These are phyloP conservation scores for Pinna nobilis DNA, from an alignment of 1,140 invertebrate genomes.

Conservation along the genomic window DNA sequence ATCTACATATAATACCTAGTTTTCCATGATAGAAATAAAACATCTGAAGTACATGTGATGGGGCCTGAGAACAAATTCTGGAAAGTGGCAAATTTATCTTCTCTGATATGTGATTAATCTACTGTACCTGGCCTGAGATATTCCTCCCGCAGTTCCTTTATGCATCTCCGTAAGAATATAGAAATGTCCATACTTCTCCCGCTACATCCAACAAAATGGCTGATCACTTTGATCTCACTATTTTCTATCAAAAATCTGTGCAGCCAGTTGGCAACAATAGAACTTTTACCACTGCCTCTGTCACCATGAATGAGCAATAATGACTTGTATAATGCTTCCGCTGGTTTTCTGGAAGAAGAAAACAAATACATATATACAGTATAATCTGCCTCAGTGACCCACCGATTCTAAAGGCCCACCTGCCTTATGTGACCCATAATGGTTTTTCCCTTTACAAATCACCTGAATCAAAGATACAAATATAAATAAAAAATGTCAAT, in stretches of 20 bases:
- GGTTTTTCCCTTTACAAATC: too few relatives aligned
- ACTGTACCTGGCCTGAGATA: slow-evolving; percentile 51
- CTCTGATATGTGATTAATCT: neutral
- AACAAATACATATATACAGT: neutral
- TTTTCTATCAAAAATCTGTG: slow-evolving; percentile 51
- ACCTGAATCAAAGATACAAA: too few relatives aligned
- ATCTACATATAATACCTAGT: too few relatives aligned
- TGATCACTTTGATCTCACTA: slow-evolving; percentile 59
- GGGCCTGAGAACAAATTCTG: too few relatives aligned
- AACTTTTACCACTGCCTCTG: slow-evolving; percentile 68
- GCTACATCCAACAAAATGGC: slow-evolving; percentile 64
- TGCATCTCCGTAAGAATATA: slow-evolving; percentile 57
- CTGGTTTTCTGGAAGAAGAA: slow-evolving; percentile 35
- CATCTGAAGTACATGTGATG: too few relatives aligned
- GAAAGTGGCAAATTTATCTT: neutral
- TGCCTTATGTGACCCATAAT: too few relatives aligned
- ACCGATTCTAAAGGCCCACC: too few relatives aligned
- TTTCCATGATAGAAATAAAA: too few relatives aligned
- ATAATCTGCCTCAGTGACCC: neutral
- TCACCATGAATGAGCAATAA: slow-evolving; percentile 63
- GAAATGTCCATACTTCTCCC: slow-evolving; percentile 56
- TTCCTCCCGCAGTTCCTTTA: slow-evolving; percentile 54
- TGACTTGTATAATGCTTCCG: slow-evolving; percentile 45
- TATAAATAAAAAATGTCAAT: too few relatives aligned
- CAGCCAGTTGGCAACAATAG: slow-evolving; percentile 66